These are phyloP conservation scores for Sylvicola fuscatus DNA, from an alignment of 2,888 invertebrate genomes.

Conservation along the genomic window DNA sequence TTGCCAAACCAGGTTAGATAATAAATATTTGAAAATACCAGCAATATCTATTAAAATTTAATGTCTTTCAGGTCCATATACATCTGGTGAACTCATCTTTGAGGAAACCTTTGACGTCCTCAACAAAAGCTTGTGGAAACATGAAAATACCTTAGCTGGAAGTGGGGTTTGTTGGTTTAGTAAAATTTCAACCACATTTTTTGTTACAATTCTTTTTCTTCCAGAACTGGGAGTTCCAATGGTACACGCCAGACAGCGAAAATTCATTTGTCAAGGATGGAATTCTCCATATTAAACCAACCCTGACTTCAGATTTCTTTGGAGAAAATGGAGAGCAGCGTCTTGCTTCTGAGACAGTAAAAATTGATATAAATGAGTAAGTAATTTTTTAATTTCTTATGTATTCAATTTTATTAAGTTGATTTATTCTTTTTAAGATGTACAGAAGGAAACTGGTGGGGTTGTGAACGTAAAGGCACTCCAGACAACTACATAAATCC, in stretches of 20 bases:
- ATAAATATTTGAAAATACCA: too few species aligned
- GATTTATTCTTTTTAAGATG: conserved; percentile 22
- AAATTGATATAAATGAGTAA: conserved; percentile 23
- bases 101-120: conserved; percentile 37
- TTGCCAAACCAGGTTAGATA: too few species aligned
- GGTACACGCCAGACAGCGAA: conserved; percentile 42
- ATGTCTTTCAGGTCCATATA: conserved; percentile 24
- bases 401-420: not conserved
- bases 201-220: conserved; percentile 4
- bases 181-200: too few species aligned
- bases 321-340: conserved; percentile 1
- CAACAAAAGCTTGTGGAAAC: conserved; percentile 38
- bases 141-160: conserved; percentile 40
- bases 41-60: too few species aligned
- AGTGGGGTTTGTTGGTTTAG: conserved; percentile 25
- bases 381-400: conserved; percentile 5
- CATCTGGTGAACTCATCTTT: conserved; percentile 38
- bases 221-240: conserved; percentile 49
- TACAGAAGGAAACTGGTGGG: conserved; percentile 33
- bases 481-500: conserved; percentile 36
- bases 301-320: not conserved
- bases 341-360: not conserved
- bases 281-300: conserved; percentile 33
- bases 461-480: conserved; percentile 35
- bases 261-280: conserved; percentile 40